phyloP scores from a whole-genome alignment of 2,113 vertebrate genomes.

The Ptychochromis oligacanthus region DNA sequence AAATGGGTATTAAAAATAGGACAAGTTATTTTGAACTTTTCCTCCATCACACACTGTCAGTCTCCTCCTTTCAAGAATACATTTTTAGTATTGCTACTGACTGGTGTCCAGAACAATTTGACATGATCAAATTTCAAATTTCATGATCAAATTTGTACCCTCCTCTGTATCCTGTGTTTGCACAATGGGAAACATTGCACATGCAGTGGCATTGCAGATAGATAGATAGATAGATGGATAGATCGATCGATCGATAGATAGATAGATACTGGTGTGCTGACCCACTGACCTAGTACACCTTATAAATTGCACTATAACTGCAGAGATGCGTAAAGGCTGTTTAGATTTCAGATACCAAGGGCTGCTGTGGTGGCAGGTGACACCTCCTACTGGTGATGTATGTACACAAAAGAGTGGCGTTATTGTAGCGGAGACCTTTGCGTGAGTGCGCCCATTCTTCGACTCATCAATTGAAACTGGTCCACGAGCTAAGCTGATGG shows the following conservation, averaged over 20 bases:
- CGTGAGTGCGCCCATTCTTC: slow-evolving; percentile 64
- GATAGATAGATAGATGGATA: too few relatives aligned
- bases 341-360: slow-evolving; percentile 4
- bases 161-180: neutral
- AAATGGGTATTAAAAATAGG: slow-evolving; percentile 29
- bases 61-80: neutral
- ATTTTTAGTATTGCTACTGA: neutral
- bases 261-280: too few relatives aligned
- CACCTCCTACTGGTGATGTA: slow-evolving; percentile 38
- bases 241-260: too few relatives aligned
- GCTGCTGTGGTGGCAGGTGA: slow-evolving; percentile 42
- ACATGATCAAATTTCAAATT: too few relatives aligned
- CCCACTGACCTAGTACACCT: too few relatives aligned
- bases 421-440: slow-evolving; percentile 57
- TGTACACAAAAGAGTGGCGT: slow-evolving; percentile 56
- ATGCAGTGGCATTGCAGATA: too few relatives aligned
- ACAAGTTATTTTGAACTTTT: slow-evolving; percentile 19
- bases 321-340: neutral
- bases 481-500: slow-evolving; percentile 58
- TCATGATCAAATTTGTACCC: too few relatives aligned
- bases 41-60: neutral
- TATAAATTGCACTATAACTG: neutral
- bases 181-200: neutral
- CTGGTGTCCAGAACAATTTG: neutral
- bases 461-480: slow-evolving; percentile 51